phyloP scores from a whole-genome alignment of 2,797 vertebrate genomes.

The Peromyscus attwateri region DNA sequence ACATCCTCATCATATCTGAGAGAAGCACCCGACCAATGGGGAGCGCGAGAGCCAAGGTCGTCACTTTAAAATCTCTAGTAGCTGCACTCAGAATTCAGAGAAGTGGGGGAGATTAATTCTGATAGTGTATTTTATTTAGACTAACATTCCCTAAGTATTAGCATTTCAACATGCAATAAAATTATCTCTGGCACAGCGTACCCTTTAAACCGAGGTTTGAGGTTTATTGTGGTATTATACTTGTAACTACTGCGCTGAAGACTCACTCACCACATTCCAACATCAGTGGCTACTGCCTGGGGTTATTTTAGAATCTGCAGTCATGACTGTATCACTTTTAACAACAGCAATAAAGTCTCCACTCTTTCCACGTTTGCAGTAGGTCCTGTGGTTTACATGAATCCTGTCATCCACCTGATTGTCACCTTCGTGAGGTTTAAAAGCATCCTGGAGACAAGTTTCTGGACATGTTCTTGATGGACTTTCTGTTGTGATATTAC shows the following conservation, averaged over 20 bases:
- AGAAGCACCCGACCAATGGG: neutral
- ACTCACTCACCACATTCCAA: neutral
- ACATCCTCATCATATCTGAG: neutral
- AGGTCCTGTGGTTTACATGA: neutral
- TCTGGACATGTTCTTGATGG: neutral
- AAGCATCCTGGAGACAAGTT: neutral
- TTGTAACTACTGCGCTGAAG: neutral
- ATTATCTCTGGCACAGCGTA: neutral
- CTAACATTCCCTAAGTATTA: neutral
- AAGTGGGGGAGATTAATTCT: neutral
- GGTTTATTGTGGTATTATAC: neutral
- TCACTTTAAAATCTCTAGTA: neutral
- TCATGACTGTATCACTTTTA: neutral
- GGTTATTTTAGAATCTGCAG: neutral
- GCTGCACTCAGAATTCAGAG: neutral
- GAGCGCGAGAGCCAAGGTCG: neutral
- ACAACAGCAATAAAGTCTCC: neutral
- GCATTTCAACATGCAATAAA: slow-evolving; percentile 13
- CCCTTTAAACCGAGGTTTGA: neutral
- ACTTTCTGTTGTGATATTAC: neutral
- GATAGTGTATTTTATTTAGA: slow-evolving; percentile 8
- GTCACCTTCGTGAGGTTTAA: neutral
- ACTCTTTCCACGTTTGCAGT: neutral
- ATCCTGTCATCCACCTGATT: neutral
- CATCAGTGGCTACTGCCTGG: neutral